Conservation (phyloP, 2,797 vertebrate genomes). For the Pipistrellus pipistrellus region DNA sequence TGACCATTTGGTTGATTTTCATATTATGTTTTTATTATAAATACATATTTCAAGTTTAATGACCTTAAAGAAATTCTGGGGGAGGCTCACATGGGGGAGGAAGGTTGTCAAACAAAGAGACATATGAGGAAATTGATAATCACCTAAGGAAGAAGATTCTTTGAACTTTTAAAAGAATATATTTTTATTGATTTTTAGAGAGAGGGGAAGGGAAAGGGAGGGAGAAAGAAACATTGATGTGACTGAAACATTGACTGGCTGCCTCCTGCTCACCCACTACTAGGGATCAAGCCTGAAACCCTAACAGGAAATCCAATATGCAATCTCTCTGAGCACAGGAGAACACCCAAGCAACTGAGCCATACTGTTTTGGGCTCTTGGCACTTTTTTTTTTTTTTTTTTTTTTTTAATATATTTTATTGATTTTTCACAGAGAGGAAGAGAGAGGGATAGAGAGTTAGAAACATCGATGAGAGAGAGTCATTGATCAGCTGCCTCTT, state of each 20-base stretch:
- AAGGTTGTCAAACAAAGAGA: neutral
- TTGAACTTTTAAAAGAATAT: neutral
- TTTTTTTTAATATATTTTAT: too few species aligned
- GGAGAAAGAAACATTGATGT: neutral
- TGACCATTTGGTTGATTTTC: too few species aligned
- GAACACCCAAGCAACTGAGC: neutral
- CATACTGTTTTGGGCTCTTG: neutral
- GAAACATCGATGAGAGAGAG: too few species aligned
- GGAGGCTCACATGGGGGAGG: neutral
- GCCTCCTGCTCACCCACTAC: neutral
- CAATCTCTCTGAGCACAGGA: neutral
- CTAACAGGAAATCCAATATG: neutral
- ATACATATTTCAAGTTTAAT: slow-evolving; percentile 31
- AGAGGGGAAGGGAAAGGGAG: neutral
- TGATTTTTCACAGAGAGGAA: too few species aligned
- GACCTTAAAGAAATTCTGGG: slow-evolving; percentile 34
- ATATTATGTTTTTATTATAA: too few species aligned
- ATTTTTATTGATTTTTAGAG: neutral
- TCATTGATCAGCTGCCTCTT: too few species aligned
- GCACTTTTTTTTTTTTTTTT: too few species aligned
- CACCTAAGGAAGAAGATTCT: neutral
- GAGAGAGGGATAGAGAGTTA: too few species aligned
- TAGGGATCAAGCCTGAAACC: neutral
- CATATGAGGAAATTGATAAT: neutral
- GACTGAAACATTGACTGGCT: neutral